phyloP scores from a whole-genome alignment of 1,140 invertebrate species.

The Rhagoletis zephyria region DNA sequence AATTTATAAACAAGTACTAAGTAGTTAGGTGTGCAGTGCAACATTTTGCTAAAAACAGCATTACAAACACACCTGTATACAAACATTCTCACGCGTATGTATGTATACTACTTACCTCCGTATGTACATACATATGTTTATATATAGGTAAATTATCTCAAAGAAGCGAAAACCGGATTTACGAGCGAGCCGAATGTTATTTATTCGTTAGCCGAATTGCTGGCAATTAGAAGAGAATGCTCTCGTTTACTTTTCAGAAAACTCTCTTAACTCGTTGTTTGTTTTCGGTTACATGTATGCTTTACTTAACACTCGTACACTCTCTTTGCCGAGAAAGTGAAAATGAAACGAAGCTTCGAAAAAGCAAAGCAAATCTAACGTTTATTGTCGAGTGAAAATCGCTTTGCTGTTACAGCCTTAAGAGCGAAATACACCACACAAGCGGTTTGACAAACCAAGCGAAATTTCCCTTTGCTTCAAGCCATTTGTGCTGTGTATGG shows the following conservation, averaged over 20 bases:
- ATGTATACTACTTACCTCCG: too few relatives aligned
- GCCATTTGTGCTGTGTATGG: too few relatives aligned
- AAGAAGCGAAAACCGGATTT: conserved; percentile 2
- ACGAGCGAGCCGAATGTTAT: not conserved
- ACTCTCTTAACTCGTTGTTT: not conserved
- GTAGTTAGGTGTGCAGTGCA: too few relatives aligned
- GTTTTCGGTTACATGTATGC: not conserved
- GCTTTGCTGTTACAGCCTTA: not conserved
- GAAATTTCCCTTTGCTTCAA: too few relatives aligned
- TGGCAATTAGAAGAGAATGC: too few relatives aligned
- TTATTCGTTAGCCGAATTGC: too few relatives aligned
- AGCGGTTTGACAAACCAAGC: too few relatives aligned
- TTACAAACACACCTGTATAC: not conserved
- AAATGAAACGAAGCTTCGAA: not conserved
- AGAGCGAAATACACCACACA: too few relatives aligned
- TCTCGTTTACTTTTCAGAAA: too few relatives aligned
- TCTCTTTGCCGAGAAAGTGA: not conserved
- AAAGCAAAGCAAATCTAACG: not conserved
- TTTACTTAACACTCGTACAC: not conserved
- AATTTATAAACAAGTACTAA: too few relatives aligned
- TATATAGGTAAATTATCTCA: not conserved
- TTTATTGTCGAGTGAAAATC: not conserved
- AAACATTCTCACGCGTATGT: not conserved
- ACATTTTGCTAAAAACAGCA: not conserved
- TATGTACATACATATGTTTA: not conserved